Percentiles rank a stretch among this genome's conserved stretches.
phyloP scores from a whole-genome alignment of 2,888 invertebrate genomes.

The Heliconius hortense region DNA sequence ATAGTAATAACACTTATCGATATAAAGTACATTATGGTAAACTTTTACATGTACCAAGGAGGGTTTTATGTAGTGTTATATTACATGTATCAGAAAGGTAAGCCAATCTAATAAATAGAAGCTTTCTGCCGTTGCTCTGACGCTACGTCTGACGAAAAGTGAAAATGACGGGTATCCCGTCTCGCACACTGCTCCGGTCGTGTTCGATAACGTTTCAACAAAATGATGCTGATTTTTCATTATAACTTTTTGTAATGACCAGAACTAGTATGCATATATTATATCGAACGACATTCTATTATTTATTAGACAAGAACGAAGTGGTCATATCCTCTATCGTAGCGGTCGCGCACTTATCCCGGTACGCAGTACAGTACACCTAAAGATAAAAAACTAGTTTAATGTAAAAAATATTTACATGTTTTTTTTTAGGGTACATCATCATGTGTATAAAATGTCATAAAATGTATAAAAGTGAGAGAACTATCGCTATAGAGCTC shows the following conservation, averaged over 20 bases:
- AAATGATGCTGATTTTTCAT: slow-evolving; percentile 35
- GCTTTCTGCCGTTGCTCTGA: slow-evolving; percentile 18
- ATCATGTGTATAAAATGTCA: slow-evolving; percentile 54
- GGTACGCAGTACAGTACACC: neutral
- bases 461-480: slow-evolving; percentile 68
- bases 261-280: neutral
- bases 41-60: neutral
- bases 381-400: too few species aligned
- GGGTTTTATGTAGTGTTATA: slow-evolving; percentile 6
- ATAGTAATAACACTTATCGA: too few species aligned
- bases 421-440: neutral
- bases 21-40: too few species aligned
- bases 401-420: too few species aligned
- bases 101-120: slow-evolving; percentile 33
- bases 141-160: slow-evolving; percentile 35
- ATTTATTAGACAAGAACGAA: too few species aligned
- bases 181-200: slow-evolving; percentile 34
- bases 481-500: slow-evolving; percentile 62
- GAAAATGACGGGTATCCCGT: slow-evolving; percentile 36
- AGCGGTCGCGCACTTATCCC: neutral
- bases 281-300: too few species aligned
- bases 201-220: slow-evolving; percentile 34
- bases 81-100: slow-evolving; percentile 6
- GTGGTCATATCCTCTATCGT: too few species aligned
- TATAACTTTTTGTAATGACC: slow-evolving; percentile 3